Conservation (phyloP, 2,113 vertebrate genomes). For the Mustela lutreola region DNA sequence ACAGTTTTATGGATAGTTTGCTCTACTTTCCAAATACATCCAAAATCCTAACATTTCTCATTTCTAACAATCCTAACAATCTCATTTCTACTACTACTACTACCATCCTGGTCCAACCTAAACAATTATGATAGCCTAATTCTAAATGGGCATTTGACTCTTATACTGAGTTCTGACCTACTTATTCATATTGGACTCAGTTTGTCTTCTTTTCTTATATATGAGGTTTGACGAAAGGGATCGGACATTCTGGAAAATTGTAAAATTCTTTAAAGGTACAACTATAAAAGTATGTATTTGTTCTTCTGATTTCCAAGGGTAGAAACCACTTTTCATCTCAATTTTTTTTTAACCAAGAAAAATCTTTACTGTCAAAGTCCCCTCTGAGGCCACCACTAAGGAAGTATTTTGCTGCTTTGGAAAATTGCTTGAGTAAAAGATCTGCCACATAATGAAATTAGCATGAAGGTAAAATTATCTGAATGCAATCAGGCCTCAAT, state of each 20-base stretch:
- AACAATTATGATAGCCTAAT: not conserved
- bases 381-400: not conserved
- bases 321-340: not conserved
- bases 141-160: not conserved
- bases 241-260: not conserved
- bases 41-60: slow-evolving; percentile 35
- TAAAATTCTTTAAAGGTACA: not conserved
- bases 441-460: not conserved
- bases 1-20: not conserved
- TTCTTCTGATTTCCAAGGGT: slow-evolving; percentile 27
- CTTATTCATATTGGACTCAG: slow-evolving; percentile 5
- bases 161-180: slow-evolving; percentile 29
- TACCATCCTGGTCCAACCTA: not conserved
- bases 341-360: slow-evolving; percentile 5
- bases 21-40: not conserved
- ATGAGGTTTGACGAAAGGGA: not conserved
- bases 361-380: not conserved
- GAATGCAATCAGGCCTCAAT: slow-evolving; percentile 7
- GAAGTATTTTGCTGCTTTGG: slow-evolving; percentile 7
- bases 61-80: too few relatives aligned
- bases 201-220: slow-evolving; percentile 14
- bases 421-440: not conserved
- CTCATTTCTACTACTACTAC: not conserved
- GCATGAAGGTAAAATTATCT: not conserved
- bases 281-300: not conserved